Percentiles rank a stretch among this genome's conserved stretches.
These are phyloP conservation scores for Megalopta genalis DNA, from an alignment of 1,140 invertebrate genomes.

Conservation along the genomic window DNA sequence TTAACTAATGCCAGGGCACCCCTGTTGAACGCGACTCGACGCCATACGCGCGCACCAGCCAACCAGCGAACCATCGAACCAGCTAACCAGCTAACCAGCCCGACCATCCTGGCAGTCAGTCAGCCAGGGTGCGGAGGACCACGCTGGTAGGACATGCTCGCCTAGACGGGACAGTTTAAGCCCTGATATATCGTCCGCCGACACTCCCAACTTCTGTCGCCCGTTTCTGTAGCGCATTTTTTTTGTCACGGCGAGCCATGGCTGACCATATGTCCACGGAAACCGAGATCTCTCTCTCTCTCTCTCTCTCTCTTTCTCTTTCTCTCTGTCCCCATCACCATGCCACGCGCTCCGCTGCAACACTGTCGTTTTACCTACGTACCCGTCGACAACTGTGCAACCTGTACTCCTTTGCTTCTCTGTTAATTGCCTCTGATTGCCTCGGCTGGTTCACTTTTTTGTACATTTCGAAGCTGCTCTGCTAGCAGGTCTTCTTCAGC, in stretches of 20 bases:
- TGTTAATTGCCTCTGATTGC: too few species aligned
- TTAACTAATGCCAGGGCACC: slow-evolving; percentile 78
- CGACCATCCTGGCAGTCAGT: slow-evolving; percentile 38
- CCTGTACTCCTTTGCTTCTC: too few species aligned
- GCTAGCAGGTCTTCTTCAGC: too few species aligned
- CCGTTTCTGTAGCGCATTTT: slow-evolving; percentile 76
- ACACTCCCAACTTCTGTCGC: slow-evolving; percentile 81
- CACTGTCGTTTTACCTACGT: too few species aligned
- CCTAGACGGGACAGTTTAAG: slow-evolving; percentile 79
- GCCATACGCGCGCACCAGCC: slow-evolving; percentile 75
- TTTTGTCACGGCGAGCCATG: slow-evolving; percentile 71
- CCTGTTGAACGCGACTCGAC: slow-evolving; percentile 61
- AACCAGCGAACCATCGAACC: slow-evolving; percentile 44
- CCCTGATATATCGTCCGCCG: slow-evolving; percentile 80
- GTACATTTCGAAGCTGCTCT: too few species aligned
- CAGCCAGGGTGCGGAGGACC: slow-evolving; percentile 56
- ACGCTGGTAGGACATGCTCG: slow-evolving; percentile 70
- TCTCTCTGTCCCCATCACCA: slow-evolving; percentile 5
- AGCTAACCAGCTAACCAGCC: slow-evolving; percentile 34
- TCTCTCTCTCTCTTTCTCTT: slow-evolving; percentile 23
- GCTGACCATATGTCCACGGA: slow-evolving; percentile 79
- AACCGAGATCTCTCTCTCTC: slow-evolving; percentile 53
- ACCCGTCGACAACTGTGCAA: too few species aligned
- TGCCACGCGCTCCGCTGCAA: too few species aligned
- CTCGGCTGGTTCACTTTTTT: too few species aligned